Conservation (phyloP, 1,140 invertebrate species). For the Brachionus sp. region DNA sequence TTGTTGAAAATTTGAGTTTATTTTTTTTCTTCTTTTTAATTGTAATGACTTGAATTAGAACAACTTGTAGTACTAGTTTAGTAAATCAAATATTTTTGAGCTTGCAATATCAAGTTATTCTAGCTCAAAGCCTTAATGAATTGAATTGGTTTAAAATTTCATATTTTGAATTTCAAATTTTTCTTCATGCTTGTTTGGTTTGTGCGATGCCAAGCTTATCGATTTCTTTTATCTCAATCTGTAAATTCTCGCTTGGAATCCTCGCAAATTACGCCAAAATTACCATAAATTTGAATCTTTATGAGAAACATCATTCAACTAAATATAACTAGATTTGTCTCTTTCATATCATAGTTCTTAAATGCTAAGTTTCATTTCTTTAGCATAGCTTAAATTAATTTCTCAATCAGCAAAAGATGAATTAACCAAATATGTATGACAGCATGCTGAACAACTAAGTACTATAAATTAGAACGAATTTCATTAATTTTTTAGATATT, state of each 20-base stretch:
- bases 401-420: background rate
- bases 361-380: background rate
- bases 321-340: constrained; percentile 39
- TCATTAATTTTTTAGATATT: background rate
- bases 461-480: background rate
- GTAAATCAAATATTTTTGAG: constrained; percentile 5
- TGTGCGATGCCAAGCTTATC: background rate
- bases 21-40: constrained; percentile 8
- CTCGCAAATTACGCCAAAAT: constrained; percentile 13
- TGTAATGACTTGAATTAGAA: constrained; percentile 4
- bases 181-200: constrained; percentile 16
- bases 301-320: constrained; percentile 38
- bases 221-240: constrained; percentile 11
- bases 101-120: constrained; percentile 35
- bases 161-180: constrained; percentile 41
- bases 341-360: background rate
- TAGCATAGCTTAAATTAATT: background rate
- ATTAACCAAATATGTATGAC: background rate
- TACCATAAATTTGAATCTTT: constrained; percentile 44
- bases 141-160: constrained; percentile 19
- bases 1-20: background rate
- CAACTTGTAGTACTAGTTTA: constrained; percentile 2
- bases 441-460: background rate
- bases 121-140: background rate
- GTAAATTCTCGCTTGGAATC: constrained; percentile 40